These are phyloP conservation scores for Osmerus eperlanus DNA, from an alignment of 2,113 vertebrate genomes.

Conservation along the genomic window DNA sequence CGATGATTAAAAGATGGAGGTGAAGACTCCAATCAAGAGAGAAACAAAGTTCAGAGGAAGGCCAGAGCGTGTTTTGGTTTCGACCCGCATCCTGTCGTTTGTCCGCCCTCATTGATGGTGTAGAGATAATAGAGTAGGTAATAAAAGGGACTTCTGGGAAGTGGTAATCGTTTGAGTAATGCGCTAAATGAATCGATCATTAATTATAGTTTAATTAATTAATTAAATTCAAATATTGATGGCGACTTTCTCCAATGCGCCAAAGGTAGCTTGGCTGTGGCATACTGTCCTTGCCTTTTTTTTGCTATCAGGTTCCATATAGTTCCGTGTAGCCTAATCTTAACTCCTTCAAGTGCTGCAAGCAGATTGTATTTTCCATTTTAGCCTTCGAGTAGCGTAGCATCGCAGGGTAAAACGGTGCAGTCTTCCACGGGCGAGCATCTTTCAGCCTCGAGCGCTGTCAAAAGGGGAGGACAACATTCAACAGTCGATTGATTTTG, in stretches of 20 bases:
- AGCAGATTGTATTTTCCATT: neutral
- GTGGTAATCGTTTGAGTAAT: conserved; percentile 8
- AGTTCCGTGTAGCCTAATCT: neutral
- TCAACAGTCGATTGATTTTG: conserved; percentile 16
- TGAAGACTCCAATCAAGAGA: conserved; percentile 63
- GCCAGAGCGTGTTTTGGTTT: conserved; percentile 24
- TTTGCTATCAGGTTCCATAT: no score
- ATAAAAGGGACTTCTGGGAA: conserved; percentile 21
- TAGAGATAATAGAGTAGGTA: conserved; percentile 8
- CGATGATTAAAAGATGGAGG: conserved; percentile 63
- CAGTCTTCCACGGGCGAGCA: no score
- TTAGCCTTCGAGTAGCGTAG: conserved; percentile 7
- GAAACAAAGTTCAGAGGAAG: conserved; percentile 33
- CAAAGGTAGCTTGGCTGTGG: neutral
- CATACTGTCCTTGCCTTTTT: no score
- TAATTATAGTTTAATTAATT: no score
- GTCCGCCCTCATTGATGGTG: conserved; percentile 7
- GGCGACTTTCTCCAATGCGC: no score
- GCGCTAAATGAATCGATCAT: neutral
- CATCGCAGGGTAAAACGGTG: neutral
- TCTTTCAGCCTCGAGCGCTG: neutral
- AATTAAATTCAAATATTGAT: no score
- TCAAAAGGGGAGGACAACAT: neutral
- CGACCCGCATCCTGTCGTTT: conserved; percentile 6
- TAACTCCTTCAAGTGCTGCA: neutral